Conservation (phyloP, 2,797 vertebrate species). For the Epinephelus coioides region DNA sequence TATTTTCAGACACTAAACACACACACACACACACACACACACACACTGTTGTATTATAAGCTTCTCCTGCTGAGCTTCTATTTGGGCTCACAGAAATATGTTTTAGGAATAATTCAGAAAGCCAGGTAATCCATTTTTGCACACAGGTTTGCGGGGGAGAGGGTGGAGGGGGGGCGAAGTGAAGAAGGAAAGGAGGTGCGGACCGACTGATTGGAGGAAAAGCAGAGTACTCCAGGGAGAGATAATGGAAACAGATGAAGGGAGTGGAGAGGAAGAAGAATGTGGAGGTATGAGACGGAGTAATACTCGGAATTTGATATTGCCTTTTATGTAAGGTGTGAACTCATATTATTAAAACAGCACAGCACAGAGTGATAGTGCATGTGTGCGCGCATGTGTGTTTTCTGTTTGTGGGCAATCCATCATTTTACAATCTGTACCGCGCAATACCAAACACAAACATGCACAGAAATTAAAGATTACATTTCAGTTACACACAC, state of each 20-base stretch:
- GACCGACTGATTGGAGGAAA: slow-evolving; percentile 42
- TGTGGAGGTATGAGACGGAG: slow-evolving; percentile 43
- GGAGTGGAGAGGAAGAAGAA: slow-evolving; percentile 34
- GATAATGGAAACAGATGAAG: slow-evolving; percentile 72
- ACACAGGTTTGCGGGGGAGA: neutral
- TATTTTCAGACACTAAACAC: slow-evolving; percentile 26
- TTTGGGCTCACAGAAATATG: slow-evolving; percentile 41
- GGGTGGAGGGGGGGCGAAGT: neutral
- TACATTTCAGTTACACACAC: slow-evolving; percentile 6
- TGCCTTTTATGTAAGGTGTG: slow-evolving; percentile 44
- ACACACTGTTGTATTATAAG: slow-evolving; percentile 24
- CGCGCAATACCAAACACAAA: slow-evolving; percentile 13
- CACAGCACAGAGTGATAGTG: neutral
- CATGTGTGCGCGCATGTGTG: neutral
- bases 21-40: slow-evolving; percentile 7
- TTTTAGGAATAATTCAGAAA: slow-evolving; percentile 59
- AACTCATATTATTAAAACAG: slow-evolving; percentile 45
- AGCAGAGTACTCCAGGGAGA: slow-evolving; percentile 49
- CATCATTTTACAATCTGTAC: slow-evolving; percentile 30
- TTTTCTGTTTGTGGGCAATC: slow-evolving; percentile 31
- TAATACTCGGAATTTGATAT: slow-evolving; percentile 51
- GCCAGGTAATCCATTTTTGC: slow-evolving; percentile 58
- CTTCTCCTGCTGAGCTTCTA: slow-evolving; percentile 20
- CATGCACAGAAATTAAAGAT: slow-evolving; percentile 10
- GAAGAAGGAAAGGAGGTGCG: slow-evolving; percentile 16